These are phyloP conservation scores for Drosophila mayri DNA, from an alignment of 1,140 invertebrate genomes.

Conservation along the genomic window DNA sequence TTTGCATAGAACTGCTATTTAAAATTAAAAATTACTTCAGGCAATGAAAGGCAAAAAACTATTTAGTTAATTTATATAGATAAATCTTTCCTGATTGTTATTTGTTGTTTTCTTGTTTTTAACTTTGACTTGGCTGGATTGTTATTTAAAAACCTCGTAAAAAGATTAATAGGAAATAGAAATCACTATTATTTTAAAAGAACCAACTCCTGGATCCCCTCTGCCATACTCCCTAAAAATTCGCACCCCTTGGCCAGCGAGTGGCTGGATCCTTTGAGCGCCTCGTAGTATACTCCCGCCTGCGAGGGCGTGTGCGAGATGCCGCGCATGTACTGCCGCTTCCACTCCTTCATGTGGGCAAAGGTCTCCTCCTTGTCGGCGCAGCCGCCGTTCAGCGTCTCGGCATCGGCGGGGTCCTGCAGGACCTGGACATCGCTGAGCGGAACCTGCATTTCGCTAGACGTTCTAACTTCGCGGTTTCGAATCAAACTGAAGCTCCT, in stretches of 20 bases:
- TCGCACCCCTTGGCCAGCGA: slow-evolving; percentile 76
- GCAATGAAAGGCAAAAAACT: background rate
- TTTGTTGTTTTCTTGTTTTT: no score
- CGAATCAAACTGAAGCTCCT: slow-evolving; percentile 52
- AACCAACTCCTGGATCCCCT: background rate
- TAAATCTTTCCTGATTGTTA: background rate
- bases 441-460: slow-evolving; percentile 66
- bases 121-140: no score
- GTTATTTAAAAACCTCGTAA: background rate
- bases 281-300: slow-evolving; percentile 79
- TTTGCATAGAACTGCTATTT: background rate
- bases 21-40: background rate
- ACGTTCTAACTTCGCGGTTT: slow-evolving; percentile 45
- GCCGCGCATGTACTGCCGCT: slow-evolving; percentile 77
- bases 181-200: background rate
- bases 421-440: slow-evolving; percentile 73
- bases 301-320: slow-evolving; percentile 78
- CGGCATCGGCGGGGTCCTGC: slow-evolving; percentile 59
- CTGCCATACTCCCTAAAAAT: background rate
- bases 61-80: no score
- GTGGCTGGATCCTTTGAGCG: slow-evolving; percentile 76
- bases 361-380: slow-evolving; percentile 66
- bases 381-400: slow-evolving; percentile 33
- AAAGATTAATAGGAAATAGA: background rate
- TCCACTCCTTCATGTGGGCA: slow-evolving; percentile 69